phyloP scores from a whole-genome alignment of 1,140 invertebrate species.

The Meloidogyne floridensis region DNA sequence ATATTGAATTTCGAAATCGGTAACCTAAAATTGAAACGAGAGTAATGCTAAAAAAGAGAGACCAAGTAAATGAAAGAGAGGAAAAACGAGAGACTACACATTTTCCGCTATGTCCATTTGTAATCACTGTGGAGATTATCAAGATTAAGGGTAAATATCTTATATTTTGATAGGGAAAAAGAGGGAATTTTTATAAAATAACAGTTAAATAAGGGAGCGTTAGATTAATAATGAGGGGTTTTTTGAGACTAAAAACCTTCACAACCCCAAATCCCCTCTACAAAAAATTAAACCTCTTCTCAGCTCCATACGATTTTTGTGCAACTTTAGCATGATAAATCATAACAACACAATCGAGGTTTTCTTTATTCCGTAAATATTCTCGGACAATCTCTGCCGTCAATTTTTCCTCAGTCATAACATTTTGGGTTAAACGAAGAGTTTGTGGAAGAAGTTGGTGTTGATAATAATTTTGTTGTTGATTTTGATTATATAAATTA shows the following conservation, averaged over 20 bases:
- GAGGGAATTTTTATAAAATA: too few relatives aligned
- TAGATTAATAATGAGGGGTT: too few relatives aligned
- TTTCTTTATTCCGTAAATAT: slow-evolving; percentile 50
- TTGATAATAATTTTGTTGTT: slow-evolving; percentile 3
- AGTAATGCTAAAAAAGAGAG: too few relatives aligned
- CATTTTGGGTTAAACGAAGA: slow-evolving; percentile 3
- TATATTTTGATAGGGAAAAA: too few relatives aligned
- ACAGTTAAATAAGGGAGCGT: too few relatives aligned
- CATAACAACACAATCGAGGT: slow-evolving; percentile 72
- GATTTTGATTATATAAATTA: neutral
- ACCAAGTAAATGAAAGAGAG: too few relatives aligned
- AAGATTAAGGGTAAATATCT: too few relatives aligned
- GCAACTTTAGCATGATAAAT: slow-evolving; percentile 96
- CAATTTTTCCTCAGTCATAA: slow-evolving; percentile 20
- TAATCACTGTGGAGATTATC: too few relatives aligned
- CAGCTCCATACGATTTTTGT: slow-evolving; percentile 99
- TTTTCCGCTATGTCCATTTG: too few relatives aligned
- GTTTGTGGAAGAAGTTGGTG: slow-evolving; percentile 15
- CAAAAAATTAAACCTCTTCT: slow-evolving; percentile 76
- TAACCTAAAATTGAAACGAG: too few relatives aligned
- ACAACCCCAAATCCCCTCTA: neutral
- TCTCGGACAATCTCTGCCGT: slow-evolving; percentile 54
- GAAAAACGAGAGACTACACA: too few relatives aligned
- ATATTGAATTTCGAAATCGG: too few relatives aligned
- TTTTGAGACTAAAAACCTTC: neutral